Percentiles rank a stretch among this genome's conserved stretches.
phyloP scores from a whole-genome alignment of 2,113 vertebrate species.

The Malaclemys terrapin region DNA sequence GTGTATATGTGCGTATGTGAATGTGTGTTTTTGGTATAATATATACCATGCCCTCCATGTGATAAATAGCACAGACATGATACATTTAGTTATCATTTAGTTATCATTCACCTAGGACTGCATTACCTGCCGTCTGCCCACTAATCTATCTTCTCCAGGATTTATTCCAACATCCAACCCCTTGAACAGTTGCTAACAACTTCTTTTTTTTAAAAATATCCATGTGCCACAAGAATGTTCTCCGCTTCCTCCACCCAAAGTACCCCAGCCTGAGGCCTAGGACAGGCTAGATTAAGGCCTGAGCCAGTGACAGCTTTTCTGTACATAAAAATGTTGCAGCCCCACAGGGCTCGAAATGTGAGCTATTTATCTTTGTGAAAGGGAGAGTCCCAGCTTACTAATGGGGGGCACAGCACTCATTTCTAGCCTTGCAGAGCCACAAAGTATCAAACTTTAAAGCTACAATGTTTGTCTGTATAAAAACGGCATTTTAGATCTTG shows the following conservation, averaged over 20 bases:
- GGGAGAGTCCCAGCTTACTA: not conserved
- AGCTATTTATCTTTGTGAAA: not conserved
- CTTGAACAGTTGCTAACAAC: not conserved
- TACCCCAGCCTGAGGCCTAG: not conserved
- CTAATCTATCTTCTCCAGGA: not conserved
- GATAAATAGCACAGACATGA: not conserved
- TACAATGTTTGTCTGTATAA: not conserved
- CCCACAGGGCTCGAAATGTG: not conserved
- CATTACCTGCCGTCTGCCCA: not conserved
- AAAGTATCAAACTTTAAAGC: not conserved
- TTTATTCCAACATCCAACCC: not conserved
- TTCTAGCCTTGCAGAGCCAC: not conserved
- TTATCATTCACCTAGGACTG: not conserved
- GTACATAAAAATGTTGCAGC: not conserved
- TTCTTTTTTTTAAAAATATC: not conserved
- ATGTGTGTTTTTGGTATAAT: not conserved
- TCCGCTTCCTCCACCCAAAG: not conserved
- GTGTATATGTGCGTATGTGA: not conserved
- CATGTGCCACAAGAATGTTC: not conserved
- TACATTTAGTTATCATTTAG: not conserved
- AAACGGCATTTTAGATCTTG: not conserved
- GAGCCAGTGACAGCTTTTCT: not conserved
- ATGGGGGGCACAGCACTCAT: rapidly evolving
- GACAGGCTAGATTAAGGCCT: not conserved
- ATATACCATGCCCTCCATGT: not conserved